These are phyloP conservation scores for Scomber japonicus DNA, from an alignment of 2,113 vertebrate genomes.

Conservation along the genomic window DNA sequence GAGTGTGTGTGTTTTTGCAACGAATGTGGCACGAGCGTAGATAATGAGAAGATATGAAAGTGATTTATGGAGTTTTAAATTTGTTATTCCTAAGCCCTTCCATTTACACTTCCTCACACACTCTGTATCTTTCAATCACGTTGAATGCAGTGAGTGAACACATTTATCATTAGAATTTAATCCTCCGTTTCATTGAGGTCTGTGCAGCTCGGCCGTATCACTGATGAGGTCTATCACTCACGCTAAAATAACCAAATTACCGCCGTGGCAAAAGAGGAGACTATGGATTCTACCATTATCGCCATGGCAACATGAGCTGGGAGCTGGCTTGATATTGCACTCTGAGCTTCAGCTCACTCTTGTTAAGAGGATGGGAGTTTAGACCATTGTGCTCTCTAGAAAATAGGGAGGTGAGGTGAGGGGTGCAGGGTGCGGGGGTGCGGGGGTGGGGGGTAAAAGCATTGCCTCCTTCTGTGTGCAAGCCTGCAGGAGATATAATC, in stretches of 20 bases:
- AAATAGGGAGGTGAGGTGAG: slow-evolving; percentile 15
- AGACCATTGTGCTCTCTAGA: slow-evolving; percentile 64
- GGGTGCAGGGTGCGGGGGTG: too few relatives aligned
- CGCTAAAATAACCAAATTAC: slow-evolving; percentile 76
- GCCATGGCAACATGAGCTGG: slow-evolving; percentile 79
- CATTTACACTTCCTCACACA: slow-evolving; percentile 45
- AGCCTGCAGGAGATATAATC: slow-evolving; percentile 50
- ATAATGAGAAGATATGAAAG: slow-evolving; percentile 31
- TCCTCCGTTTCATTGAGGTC: slow-evolving; percentile 63
- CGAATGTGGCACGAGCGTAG: background rate
- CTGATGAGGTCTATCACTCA: slow-evolving; percentile 55
- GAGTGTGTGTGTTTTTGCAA: background rate
- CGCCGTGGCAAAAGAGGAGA: slow-evolving; percentile 53
- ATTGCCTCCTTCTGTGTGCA: slow-evolving; percentile 27
- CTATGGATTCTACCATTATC: slow-evolving; percentile 73
- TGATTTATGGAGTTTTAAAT: slow-evolving; percentile 51
- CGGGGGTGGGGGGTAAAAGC: slow-evolving; percentile 23
- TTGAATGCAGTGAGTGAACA: slow-evolving; percentile 42
- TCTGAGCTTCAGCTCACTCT: slow-evolving; percentile 51
- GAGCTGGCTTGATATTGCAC: slow-evolving; percentile 71
- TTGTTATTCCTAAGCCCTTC: slow-evolving; percentile 38
- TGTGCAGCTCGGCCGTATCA: slow-evolving; percentile 44
- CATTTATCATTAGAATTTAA: slow-evolving; percentile 66
- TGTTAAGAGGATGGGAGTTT: slow-evolving; percentile 62
- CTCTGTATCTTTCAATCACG: slow-evolving; percentile 65